phyloP scores from a whole-genome alignment of 2,797 vertebrate genomes.

The Oreochromis mossambicus region DNA sequence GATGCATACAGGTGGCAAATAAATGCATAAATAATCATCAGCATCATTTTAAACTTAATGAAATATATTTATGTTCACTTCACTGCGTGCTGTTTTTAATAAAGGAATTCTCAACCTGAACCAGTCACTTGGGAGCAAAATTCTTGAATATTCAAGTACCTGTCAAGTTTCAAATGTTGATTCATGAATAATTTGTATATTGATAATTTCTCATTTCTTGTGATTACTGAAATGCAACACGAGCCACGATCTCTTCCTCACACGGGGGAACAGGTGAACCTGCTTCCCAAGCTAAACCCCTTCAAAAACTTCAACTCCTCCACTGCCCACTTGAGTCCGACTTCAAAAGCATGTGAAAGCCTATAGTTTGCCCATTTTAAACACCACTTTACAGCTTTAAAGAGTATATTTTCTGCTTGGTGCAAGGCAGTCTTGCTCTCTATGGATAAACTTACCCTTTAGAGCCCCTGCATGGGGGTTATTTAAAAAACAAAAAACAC shows the following conservation, averaged over 20 bases:
- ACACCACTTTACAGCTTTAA: accelerated
- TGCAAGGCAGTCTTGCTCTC: background rate
- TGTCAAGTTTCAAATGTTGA: background rate
- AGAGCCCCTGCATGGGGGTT: background rate
- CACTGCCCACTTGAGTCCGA: background rate
- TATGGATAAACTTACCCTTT: background rate
- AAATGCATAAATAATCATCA: accelerated
- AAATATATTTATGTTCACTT: background rate
- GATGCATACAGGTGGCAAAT: background rate
- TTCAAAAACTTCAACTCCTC: background rate
- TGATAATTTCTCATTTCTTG: background rate
- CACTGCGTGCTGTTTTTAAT: background rate
- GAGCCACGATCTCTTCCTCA: background rate
- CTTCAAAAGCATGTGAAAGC: background rate
- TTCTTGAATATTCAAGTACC: background rate
- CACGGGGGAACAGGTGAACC: accelerated
- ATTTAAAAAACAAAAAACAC: background rate
- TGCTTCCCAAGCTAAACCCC: background rate
- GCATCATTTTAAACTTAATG: background rate
- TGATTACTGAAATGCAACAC: background rate
- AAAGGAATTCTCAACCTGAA: background rate
- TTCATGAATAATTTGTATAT: background rate
- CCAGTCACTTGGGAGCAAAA: background rate
- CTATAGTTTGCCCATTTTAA: background rate
- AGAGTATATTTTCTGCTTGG: background rate